Conservation (phyloP, 2,113 vertebrate species). For the Salminus brasiliensis region DNA sequence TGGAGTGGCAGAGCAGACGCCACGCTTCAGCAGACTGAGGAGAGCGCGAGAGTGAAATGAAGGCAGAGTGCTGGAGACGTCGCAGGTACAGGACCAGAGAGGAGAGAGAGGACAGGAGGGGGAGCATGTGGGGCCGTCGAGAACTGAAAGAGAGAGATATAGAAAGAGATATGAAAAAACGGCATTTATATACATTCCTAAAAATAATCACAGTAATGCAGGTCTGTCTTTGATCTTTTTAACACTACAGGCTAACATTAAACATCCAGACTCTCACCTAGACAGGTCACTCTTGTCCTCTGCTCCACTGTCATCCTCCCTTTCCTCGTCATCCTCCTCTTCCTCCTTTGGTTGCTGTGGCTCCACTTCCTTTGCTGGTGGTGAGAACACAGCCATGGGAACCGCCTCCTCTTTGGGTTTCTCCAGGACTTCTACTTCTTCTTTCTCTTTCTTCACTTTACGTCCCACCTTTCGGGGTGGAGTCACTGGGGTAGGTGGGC, state of each 20-base stretch:
- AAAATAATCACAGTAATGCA: too few relatives aligned
- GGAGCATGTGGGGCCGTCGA: conserved; percentile 73
- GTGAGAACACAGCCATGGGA: conserved; percentile 56
- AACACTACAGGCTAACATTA: not conserved
- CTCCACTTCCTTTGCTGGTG: conserved; percentile 61
- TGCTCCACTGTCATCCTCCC: conserved; percentile 73
- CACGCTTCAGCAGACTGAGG: conserved; percentile 77
- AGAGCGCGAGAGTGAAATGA: conserved; percentile 73
- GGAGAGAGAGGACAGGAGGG: conserved; percentile 77
- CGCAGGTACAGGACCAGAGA: conserved; percentile 76
- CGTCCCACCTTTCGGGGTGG: conserved; percentile 64
- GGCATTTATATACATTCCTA: not conserved
- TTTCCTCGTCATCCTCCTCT: conserved; percentile 61
- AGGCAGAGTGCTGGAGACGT: conserved; percentile 75
- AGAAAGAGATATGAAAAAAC: conserved; percentile 1
- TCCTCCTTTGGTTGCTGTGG: conserved; percentile 58
- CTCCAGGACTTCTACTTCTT: conserved; percentile 62
- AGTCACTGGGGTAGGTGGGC: conserved; percentile 64
- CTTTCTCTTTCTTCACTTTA: conserved; percentile 66
- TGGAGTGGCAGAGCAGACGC: conserved; percentile 80
- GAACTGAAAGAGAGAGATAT: conserved; percentile 52
- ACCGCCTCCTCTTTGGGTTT: conserved; percentile 66
- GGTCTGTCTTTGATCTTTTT: too few relatives aligned
- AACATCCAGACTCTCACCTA: conserved; percentile 61
- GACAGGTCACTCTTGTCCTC: conserved; percentile 76